Base-by-base conservation (phyloP, 2,113 vertebrate species). In the Malurus elegans region DNA sequence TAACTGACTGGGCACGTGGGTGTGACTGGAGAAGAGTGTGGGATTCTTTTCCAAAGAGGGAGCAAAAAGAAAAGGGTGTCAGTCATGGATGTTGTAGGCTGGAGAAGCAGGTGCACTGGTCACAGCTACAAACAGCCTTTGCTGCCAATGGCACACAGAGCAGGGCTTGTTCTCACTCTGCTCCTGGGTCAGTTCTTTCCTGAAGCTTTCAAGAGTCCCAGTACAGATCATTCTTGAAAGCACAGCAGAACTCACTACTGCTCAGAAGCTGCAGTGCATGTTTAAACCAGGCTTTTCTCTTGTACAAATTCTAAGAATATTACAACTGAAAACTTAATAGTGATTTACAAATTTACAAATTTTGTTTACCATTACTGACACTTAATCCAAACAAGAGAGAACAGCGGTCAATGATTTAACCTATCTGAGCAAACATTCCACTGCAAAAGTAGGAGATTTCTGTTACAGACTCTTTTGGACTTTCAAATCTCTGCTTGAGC, bases 81-180 rank as follows among this genome's bases (percentile, higher is more conserved):
- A 2, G n/a, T 26, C 6, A 3, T 0, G 0, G 74, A 0, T 45
- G 50, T 38, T 23, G 65, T 19, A 18, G 76, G 67, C 2, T 1
- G 36, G 79, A 61, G 42, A 26, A 60, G 66, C 26, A 16, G 56
- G 50, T 31, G 54, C 56, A 6, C 28, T 23, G 38, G 14, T 29
- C 44, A 28, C 0, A 0, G 76, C 67, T n/a, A 48, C 24, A 10
- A 21, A 0, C 44, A 40, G 65, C 71, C 24, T 24, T 26, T 28
- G 6, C 32, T 25, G 26, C 18, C 4, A 6, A 26, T 24, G 38
- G 48, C 21, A 17, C 7, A 3, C 1, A 11, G 34, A 40, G 11
- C 54, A 53, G 61, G 26, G 34, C 44, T 60, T 24, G 21, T 12
- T 84, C 76, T 42, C 76, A 2, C 0, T 19, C 54, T 64, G 44